A percentile compares a stretch with the other conserved stretches of the same genome.
Evolutionary conservation across 2,113 vertebrate genomes (phyloP).

Genomic region (Kryptolebias marmoratus): DNA sequence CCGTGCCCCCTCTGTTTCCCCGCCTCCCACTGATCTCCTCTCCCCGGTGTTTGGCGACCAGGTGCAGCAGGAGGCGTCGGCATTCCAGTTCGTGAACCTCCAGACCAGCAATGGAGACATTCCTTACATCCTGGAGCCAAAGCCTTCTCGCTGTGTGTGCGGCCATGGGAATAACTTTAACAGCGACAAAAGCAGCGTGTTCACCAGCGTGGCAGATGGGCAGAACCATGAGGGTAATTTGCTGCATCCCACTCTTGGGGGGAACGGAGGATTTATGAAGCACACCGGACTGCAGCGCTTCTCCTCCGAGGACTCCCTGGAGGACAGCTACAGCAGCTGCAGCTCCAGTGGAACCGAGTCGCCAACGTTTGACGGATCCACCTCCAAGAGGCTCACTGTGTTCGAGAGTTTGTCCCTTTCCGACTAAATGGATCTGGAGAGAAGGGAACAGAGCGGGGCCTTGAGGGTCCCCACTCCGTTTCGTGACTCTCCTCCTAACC

Average conservation of each 20-base stretch:
- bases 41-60: constrained; percentile 77
- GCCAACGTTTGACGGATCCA: constrained; percentile 82
- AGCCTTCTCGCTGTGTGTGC: constrained; percentile 80
- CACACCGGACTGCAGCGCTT: constrained; percentile 78
- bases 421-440: constrained; percentile 70
- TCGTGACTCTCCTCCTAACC: constrained; percentile 43
- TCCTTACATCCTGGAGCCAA: constrained; percentile 73
- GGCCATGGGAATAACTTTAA: constrained; percentile 74
- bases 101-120: constrained; percentile 74
- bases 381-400: constrained; percentile 83
- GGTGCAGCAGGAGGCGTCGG: constrained; percentile 50
- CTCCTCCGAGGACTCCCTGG: constrained; percentile 88
- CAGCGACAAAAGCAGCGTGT: constrained; percentile 55
- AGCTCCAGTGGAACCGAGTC: constrained; percentile 88
- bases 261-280: constrained; percentile 51
- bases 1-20: constrained; percentile 84
- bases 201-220: constrained; percentile 54
- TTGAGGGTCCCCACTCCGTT: constrained; percentile 13
- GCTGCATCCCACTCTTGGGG: constrained; percentile 32
- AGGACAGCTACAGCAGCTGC: constrained; percentile 89
- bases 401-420: constrained; percentile 89
- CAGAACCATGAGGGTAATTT: constrained; percentile 39
- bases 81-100: constrained; percentile 78
- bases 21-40: constrained; percentile 80
- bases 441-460: constrained; percentile 17